Evolutionary conservation across 2,113 vertebrate species (phyloP), one percentile per base, ranked within the genome.

Genomic region (Apodemus sylvaticus): DNA sequence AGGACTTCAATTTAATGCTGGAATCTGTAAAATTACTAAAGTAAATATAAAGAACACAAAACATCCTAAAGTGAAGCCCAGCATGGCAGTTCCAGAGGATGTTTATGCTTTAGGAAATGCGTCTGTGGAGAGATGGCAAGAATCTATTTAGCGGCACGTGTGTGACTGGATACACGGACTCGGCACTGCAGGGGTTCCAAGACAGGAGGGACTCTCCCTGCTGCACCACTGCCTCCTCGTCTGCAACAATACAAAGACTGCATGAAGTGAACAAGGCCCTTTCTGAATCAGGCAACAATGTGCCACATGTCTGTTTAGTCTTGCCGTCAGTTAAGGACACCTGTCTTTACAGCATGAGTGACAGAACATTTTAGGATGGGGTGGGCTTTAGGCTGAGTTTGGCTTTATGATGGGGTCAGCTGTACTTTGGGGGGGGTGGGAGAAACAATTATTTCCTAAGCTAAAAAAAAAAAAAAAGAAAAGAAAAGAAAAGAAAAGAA

Each of bases 1-100:
- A 90, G 55, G 9, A 64, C 14, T 73, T 79, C 16, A 87, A 81
- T 64, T 95, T 96, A 81, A 86, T 81, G 81, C 26, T n/a, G 70
- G 8, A 79, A 90, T 92, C 62, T 94, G 22, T 95, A 96, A 94
- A 92, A 89, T 79, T 71, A 92, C 10, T 62, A 26, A 92, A 53
- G 24, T 6, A 39, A 89, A 55, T 93, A 10, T 87, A 93, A 90
- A 76, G 36, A 93, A 90, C 31, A 93, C 7, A 71, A 76, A 91
- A 45, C 36, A 19, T 94, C 64, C 79, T 85, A 85, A 79, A 73
- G 85, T 82, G 92, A 92, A 82, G 45, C 5, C 60, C 92, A 82
- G 31, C 62, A 29, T 74, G 68, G 7, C 31, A 76, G 66, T 20
- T 58, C 20, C 4, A 68, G 62, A 11, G 89, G 92, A 5, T 68